Evolutionary conservation across 2,113 vertebrate genomes (phyloP).

Genomic region (Mus musculus): GRCm39 chrX:100913001-100913500

Average conservation of each 20-base stretch:
- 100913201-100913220: background rate
- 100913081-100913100: background rate
- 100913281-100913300: background rate
- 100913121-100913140: background rate
- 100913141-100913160: constrained; percentile 45
- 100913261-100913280: background rate
- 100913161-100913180: background rate
- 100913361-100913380: background rate
- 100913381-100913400: constrained; percentile 4
- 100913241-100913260: background rate
- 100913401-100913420: constrained; percentile 3
- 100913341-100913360: background rate
- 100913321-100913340: background rate
- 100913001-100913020: background rate
- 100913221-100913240: background rate
- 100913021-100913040: background rate
- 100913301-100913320: background rate
- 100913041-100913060: background rate
- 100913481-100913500: background rate
- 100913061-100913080: background rate
- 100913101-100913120: background rate
- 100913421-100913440: constrained; percentile 37
- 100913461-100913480: background rate
- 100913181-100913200: background rate
- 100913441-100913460: background rate